phyloP scores from a whole-genome alignment of 2,113 vertebrate genomes.

The Urocolius indicus region DNA sequence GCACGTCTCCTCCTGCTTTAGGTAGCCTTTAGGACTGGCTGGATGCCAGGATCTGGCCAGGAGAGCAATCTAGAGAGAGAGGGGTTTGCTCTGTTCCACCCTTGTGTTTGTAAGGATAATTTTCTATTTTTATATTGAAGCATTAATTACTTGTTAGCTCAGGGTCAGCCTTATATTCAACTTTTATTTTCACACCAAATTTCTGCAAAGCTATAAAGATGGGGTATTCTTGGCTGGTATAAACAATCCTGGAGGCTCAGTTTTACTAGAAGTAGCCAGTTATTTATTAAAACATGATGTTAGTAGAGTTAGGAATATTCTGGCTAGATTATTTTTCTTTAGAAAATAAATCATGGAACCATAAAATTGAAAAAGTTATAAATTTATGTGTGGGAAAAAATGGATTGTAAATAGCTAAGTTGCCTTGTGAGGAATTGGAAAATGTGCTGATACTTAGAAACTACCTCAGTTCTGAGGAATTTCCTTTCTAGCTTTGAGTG shows the following conservation, averaged over 20 bases:
- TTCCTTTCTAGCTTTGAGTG: constrained; percentile 80
- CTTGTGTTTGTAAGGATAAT: constrained; percentile 70
- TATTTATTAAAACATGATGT: constrained; percentile 84
- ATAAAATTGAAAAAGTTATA: constrained; percentile 67
- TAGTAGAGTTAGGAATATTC: constrained; percentile 77
- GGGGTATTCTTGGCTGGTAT: constrained; percentile 73
- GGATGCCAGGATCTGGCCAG: background rate
- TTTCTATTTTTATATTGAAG: constrained; percentile 81
- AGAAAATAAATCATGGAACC: constrained; percentile 67
- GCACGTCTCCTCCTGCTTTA: constrained; percentile 64
- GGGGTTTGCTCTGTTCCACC: constrained; percentile 53
- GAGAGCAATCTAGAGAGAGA: constrained; percentile 26
- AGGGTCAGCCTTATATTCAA: constrained; percentile 77
- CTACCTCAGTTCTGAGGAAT: constrained; percentile 85
- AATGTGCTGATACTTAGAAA: constrained; percentile 80
- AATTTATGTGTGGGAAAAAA: constrained; percentile 73
- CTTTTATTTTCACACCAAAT: constrained; percentile 76
- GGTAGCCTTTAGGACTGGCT: constrained; percentile 29
- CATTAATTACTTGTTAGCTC: constrained; percentile 80
- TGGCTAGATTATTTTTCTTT: constrained; percentile 70
- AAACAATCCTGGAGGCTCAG: constrained; percentile 74
- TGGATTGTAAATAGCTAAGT: constrained; percentile 80
- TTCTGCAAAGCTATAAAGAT: constrained; percentile 71
- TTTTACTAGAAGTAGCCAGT: constrained; percentile 80
- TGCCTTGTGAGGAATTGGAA: constrained; percentile 77